Conservation (phyloP, 2,888 invertebrate species). For the Fissipunctia ypsillon region DNA sequence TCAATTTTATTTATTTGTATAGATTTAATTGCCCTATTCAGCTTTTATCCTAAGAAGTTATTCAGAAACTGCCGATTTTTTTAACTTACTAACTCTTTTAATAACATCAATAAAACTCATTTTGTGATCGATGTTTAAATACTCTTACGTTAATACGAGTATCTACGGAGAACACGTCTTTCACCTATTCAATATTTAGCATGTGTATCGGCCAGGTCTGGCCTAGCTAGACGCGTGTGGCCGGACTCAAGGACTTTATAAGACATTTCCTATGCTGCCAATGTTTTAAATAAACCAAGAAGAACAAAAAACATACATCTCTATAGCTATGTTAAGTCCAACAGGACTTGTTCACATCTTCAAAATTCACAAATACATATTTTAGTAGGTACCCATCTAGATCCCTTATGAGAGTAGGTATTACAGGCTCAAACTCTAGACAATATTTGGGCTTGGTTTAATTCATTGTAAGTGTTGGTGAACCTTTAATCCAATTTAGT, state of each 20-base stretch:
- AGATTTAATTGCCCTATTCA: no score
- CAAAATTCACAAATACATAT: background rate
- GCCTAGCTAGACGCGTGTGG: slow-evolving; percentile 32
- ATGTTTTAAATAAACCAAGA: slow-evolving; percentile 15
- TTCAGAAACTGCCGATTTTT: no score
- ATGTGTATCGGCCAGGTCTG: slow-evolving; percentile 8
- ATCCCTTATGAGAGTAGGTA: background rate
- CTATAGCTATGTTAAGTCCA: background rate
- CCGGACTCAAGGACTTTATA: slow-evolving; percentile 33
- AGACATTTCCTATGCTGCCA: slow-evolving; percentile 12
- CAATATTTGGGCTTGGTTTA: slow-evolving; percentile 20
- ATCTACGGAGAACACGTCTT: background rate
- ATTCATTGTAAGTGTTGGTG: slow-evolving; percentile 7
- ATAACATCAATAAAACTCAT: no score
- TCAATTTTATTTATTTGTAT: no score
- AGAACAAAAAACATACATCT: background rate
- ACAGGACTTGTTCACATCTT: background rate
- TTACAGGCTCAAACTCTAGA: slow-evolving; percentile 1
- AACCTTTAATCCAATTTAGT: slow-evolving; percentile 17
- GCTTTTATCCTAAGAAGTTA: no score
- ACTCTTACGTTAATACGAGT: no score
- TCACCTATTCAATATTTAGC: slow-evolving; percentile 22
- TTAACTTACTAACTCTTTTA: no score
- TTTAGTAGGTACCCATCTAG: background rate
- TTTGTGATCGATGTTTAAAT: no score